Base-by-base conservation (phyloP, 2,797 vertebrate genomes). In the Pygocentrus nattereri region DNA sequence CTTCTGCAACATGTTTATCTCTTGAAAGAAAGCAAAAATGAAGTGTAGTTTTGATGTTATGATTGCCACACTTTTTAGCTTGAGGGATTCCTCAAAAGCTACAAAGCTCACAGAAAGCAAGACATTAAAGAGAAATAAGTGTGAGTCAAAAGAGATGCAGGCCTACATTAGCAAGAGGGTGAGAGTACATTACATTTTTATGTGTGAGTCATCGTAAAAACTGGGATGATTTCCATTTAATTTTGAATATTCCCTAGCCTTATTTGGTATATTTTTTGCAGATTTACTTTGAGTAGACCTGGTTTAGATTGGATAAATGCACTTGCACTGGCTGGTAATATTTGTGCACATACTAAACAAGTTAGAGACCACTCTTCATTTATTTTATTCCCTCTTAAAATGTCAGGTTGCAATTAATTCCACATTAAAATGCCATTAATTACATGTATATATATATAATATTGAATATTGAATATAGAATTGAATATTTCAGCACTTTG, bases 31-130 rank as follows among this genome's bases (percentile, higher is more conserved):
- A 44, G 31, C 7, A n/a, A 25, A 8, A 30, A 50, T 18, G 16
- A 30, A 30, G 18, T 5, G 4, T n/a, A 11, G 18, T 11, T 54
- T 54, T 25, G 25, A 16, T 27, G 68, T 72, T 52, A 27, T 34
- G 70, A 54, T 54, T 54, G 18, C 25, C 8, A 52, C 47, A 27
- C n/a, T 31, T 72, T 50, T 31, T 23, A 54, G 18, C 58, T 65
- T 65, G 23, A 52, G n/a, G 62, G n/a, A 15, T 67, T 56, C 18
- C 30, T n/a, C 80, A 56, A 41, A 80, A 65, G 52, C n/a, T 59
- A 19, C 38, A 56, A 18, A 59, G 54, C 73, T 69, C 41, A 69
- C 31, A 69, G n/a, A 56, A 76, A 70, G 67, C 52, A 30, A 69
- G 64, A 23, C 38, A n/a, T 44, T 68, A 44, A 68, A 68, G 65